These are phyloP conservation scores for Drosophila navojoa DNA, from an alignment of 1,140 invertebrate species.

Conservation along the genomic window DNA sequence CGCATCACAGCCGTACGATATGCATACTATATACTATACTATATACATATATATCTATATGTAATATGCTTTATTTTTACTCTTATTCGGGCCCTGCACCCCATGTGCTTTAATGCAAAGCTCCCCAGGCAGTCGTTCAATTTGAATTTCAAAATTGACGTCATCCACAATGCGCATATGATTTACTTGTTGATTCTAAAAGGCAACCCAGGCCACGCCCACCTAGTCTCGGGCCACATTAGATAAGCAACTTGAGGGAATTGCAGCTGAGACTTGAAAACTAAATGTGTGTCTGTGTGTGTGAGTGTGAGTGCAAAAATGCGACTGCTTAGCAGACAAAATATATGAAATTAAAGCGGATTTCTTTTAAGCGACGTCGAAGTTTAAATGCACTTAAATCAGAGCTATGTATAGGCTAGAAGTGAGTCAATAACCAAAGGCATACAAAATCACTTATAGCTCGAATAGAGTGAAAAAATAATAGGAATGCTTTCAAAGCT, in stretches of 20 bases:
- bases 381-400: neutral
- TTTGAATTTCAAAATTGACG: constrained; percentile 71
- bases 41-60: neutral
- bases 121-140: constrained; percentile 69
- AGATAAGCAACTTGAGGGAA: constrained; percentile 57
- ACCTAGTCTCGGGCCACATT: constrained; percentile 41
- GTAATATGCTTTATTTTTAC: neutral
- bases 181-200: constrained; percentile 71
- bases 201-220: constrained; percentile 36
- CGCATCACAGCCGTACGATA: constrained; percentile 29
- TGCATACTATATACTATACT: neutral
- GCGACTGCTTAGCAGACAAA: constrained; percentile 34
- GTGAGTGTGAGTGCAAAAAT: constrained; percentile 28
- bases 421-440: no score
- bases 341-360: neutral
- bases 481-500: no score
- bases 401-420: no score
- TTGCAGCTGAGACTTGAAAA: constrained; percentile 40
- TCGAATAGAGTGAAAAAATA: no score
- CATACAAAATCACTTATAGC: no score
- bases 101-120: constrained; percentile 11
- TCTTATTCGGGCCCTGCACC: neutral
- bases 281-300: constrained; percentile 7
- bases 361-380: neutral
- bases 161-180: constrained; percentile 76